phyloP scores from a whole-genome alignment of 1,140 invertebrate genomes.

The Hylaeus volcanicus region DNA sequence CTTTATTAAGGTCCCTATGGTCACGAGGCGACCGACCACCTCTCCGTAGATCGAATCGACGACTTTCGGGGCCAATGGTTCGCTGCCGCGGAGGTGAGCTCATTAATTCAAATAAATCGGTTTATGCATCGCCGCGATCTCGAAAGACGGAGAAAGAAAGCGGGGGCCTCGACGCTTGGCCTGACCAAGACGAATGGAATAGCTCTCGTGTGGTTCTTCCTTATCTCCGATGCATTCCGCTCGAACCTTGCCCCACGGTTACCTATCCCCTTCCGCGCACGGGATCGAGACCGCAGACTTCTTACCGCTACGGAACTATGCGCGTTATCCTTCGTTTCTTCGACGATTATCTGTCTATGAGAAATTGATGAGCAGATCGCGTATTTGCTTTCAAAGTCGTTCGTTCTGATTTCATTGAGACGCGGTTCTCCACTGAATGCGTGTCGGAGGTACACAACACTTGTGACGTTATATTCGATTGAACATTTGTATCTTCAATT shows the following conservation, averaged over 20 bases:
- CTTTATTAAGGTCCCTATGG: slow-evolving; percentile 68
- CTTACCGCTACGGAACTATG: slow-evolving; percentile 24
- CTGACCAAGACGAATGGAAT: slow-evolving; percentile 74
- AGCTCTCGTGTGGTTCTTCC: slow-evolving; percentile 52
- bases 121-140: slow-evolving; percentile 75
- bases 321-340: not conserved
- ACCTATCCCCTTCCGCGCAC: slow-evolving; percentile 1
- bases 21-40: slow-evolving; percentile 56
- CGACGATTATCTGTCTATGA: slow-evolving; percentile 6
- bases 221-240: slow-evolving; percentile 70
- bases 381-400: slow-evolving; percentile 5
- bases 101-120: slow-evolving; percentile 79
- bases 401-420: not conserved
- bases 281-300: not conserved
- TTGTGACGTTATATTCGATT: no score
- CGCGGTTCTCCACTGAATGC: no score
- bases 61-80: slow-evolving; percentile 62
- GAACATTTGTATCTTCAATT: no score
- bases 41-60: slow-evolving; percentile 69
- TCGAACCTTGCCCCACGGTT: slow-evolving; percentile 55
- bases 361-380: slow-evolving; percentile 21
- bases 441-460: no score
- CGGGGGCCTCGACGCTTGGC: slow-evolving; percentile 64
- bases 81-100: slow-evolving; percentile 65
- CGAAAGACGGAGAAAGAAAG: slow-evolving; percentile 50